These are phyloP conservation scores for Chelonus insularis DNA, from an alignment of 1,140 invertebrate genomes.

Conservation along the genomic window DNA sequence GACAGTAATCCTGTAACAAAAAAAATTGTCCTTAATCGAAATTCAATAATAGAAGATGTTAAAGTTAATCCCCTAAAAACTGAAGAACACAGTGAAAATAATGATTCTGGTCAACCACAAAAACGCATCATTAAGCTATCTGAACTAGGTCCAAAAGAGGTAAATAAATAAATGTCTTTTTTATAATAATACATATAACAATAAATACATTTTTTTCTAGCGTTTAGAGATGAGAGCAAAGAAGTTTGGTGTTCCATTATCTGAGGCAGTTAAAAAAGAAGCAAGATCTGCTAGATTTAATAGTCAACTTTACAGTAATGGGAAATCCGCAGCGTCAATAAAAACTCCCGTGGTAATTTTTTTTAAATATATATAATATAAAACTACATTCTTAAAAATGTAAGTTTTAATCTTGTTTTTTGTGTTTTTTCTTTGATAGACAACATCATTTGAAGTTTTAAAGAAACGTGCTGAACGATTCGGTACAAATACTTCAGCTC, in stretches of 20 bases:
- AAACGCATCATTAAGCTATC: conserved; percentile 66
- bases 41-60: conserved; percentile 60
- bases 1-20: conserved; percentile 55
- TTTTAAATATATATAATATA: background rate
- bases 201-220: conserved; percentile 41
- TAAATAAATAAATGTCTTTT: conserved; percentile 40
- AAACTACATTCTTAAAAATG: background rate
- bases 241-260: conserved; percentile 72
- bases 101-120: conserved; percentile 38
- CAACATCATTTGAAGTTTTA: conserved; percentile 65
- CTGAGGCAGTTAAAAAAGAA: conserved; percentile 67
- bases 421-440: conserved; percentile 38
- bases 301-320: conserved; percentile 43
- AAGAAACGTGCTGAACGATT: conserved; percentile 77
- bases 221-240: conserved; percentile 77
- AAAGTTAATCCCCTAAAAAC: conserved; percentile 40
- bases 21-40: conserved; percentile 71
- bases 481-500: conserved; percentile 70
- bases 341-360: conserved; percentile 45
- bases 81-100: conserved; percentile 35
- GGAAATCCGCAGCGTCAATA: conserved; percentile 50
- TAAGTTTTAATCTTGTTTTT: conserved; percentile 9
- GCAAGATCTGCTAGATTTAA: conserved; percentile 70
- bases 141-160: conserved; percentile 68
- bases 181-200: background rate